Percentiles rank a stretch among this genome's conserved stretches.
phyloP scores from a whole-genome alignment of 2,797 vertebrate genomes.

The Centroberyx gerrardi region DNA sequence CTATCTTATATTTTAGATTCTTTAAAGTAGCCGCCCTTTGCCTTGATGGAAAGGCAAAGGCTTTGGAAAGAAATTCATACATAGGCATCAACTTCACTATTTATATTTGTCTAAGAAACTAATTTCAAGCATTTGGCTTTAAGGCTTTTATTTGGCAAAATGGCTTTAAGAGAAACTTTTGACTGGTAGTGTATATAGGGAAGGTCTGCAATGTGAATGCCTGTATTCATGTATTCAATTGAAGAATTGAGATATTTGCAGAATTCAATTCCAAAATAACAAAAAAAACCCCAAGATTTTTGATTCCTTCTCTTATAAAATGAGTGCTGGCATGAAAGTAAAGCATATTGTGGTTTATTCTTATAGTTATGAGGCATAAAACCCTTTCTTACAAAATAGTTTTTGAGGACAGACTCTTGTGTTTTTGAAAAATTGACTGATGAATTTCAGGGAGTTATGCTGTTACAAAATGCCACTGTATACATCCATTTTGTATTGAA shows the following conservation, averaged over 20 bases:
- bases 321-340: not conserved
- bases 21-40: too few relatives aligned
- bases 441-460: not conserved
- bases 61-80: too few relatives aligned
- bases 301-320: not conserved
- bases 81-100: too few relatives aligned
- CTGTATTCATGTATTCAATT: conserved; percentile 3
- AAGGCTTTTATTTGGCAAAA: too few relatives aligned
- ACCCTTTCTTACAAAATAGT: not conserved
- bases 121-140: too few relatives aligned
- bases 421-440: too few relatives aligned
- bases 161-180: too few relatives aligned
- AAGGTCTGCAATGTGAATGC: not conserved
- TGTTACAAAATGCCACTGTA: not conserved
- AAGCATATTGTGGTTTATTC: not conserved
- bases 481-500: too few relatives aligned
- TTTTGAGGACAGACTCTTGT: not conserved
- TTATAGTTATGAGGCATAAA: not conserved
- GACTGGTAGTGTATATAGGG: too few relatives aligned
- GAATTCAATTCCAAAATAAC: conserved; percentile 7
- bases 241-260: not conserved
- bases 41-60: too few relatives aligned
- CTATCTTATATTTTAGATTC: too few relatives aligned
- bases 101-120: too few relatives aligned
- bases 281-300: not conserved